These are phyloP conservation scores for Drosophila chauvacae DNA, from an alignment of 1,140 invertebrate genomes.

Conservation along the genomic window DNA sequence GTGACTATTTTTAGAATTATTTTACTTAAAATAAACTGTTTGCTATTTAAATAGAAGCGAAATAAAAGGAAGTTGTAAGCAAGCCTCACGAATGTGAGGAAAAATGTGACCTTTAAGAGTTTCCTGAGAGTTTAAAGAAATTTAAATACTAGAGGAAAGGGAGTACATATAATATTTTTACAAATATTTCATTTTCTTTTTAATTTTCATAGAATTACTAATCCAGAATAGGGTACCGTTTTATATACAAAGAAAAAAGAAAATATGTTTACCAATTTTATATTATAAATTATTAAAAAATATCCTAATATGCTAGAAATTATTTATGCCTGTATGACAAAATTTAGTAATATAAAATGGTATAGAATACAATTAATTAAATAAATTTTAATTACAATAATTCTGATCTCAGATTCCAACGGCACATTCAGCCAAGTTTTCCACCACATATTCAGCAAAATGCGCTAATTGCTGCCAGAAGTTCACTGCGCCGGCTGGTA, in stretches of 20 bases:
- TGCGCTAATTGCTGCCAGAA: background rate
- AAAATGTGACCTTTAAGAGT: no score
- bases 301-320: background rate
- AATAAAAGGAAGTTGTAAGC: constrained; percentile 10
- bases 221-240: background rate
- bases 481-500: constrained; percentile 1
- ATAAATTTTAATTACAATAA: background rate
- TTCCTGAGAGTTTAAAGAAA: background rate
- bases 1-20: constrained; percentile 63
- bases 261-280: background rate
- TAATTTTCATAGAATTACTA: background rate
- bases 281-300: background rate
- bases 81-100: background rate
- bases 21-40: constrained; percentile 59
- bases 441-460: background rate
- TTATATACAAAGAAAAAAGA: background rate
- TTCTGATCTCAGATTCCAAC: background rate
- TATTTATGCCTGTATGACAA: background rate
- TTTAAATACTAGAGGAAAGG: no score
- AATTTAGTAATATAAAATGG: background rate
- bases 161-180: background rate
- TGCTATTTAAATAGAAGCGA: constrained; percentile 36
- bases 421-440: background rate
- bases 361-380: background rate
- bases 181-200: no score